phyloP scores from a whole-genome alignment of 1,140 invertebrate genomes.

The Papilio glaucus region DNA sequence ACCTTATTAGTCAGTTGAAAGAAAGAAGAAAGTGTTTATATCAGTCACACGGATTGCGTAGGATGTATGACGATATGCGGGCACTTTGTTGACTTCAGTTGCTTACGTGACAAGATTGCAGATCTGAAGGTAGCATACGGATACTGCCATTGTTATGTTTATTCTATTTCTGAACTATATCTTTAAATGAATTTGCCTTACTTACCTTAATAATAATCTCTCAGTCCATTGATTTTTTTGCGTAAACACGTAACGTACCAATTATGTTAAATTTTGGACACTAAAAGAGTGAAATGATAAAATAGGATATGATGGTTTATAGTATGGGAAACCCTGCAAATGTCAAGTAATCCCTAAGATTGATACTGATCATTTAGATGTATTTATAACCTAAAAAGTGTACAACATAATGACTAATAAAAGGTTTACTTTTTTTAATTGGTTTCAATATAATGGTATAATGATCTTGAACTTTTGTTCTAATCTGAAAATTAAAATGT shows the following conservation, averaged over 20 bases:
- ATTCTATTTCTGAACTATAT: constrained; percentile 1
- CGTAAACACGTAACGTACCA: too few relatives aligned
- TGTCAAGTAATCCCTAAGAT: too few relatives aligned
- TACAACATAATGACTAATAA: too few relatives aligned
- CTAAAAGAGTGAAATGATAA: too few relatives aligned
- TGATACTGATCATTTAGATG: too few relatives aligned
- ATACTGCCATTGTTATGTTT: background rate
- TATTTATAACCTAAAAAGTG: too few relatives aligned
- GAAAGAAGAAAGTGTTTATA: constrained; percentile 9
- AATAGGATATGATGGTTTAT: too few relatives aligned
- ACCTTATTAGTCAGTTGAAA: constrained; percentile 23
- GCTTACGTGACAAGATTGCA: constrained; percentile 11
- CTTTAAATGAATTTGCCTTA: too few relatives aligned
- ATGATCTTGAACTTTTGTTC: background rate
- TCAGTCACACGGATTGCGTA: background rate
- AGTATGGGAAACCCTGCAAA: too few relatives aligned
- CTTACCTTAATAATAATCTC: too few relatives aligned
- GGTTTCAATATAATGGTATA: background rate
- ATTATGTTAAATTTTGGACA: too few relatives aligned
- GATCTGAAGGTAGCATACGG: background rate
- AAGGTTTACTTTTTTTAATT: background rate
- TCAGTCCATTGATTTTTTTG: too few relatives aligned
- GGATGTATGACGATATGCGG: constrained; percentile 14
- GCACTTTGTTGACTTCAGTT: constrained; percentile 32
- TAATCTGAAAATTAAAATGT: background rate